Evolutionary conservation across 2,888 invertebrate genomes (phyloP).

Genomic region (Cryptus armator): DNA sequence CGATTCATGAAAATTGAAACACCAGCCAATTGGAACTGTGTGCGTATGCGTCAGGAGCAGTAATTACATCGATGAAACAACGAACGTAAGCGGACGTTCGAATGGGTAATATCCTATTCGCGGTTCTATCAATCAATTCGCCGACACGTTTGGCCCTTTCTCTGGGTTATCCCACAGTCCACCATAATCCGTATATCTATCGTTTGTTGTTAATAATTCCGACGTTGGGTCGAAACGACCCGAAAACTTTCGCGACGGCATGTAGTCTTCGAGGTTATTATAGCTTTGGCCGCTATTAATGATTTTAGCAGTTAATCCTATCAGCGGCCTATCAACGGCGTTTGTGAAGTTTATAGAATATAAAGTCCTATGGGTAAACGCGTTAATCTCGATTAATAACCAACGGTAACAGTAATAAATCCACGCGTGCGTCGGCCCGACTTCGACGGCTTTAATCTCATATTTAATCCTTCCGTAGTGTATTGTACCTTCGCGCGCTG

Average conservation of each 20-base stretch:
- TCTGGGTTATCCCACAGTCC: no score
- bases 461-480: neutral
- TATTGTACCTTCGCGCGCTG: neutral
- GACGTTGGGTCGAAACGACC: neutral
- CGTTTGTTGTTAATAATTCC: neutral
- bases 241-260: neutral
- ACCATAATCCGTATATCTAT: neutral
- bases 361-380: neutral
- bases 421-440: neutral
- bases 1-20: slow-evolving; percentile 17
- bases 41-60: neutral
- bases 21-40: slow-evolving; percentile 28
- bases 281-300: neutral
- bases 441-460: neutral
- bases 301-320: neutral
- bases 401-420: slow-evolving; percentile 32
- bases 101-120: slow-evolving; percentile 9
- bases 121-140: neutral
- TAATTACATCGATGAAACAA: slow-evolving; percentile 25
- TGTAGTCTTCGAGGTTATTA: neutral
- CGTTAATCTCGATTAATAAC: slow-evolving; percentile 40
- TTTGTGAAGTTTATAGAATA: neutral
- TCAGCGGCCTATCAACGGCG: neutral
- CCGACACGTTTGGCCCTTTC: neutral
- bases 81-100: neutral